Conservation (phyloP, 2,113 vertebrate genomes). For the Pteruthius melanotis region DNA sequence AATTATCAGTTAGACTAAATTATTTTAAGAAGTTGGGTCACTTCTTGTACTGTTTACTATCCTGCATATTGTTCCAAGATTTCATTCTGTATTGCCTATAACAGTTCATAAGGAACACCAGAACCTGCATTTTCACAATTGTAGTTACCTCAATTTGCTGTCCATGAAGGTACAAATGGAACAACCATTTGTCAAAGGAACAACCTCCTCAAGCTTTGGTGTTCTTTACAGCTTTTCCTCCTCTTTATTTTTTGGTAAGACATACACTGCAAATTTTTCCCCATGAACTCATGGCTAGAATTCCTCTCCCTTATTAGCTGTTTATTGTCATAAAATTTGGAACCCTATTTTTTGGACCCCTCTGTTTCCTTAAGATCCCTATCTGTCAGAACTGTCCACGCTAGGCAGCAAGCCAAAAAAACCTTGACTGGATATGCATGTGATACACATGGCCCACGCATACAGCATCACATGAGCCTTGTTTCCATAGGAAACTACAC, state of each 20-base stretch:
- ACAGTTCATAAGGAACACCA: background rate
- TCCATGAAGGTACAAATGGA: background rate
- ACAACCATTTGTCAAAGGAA: background rate
- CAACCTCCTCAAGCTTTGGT: background rate
- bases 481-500: background rate
- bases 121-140: background rate
- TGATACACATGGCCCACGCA: rapidly evolving
- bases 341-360: background rate
- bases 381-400: background rate
- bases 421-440: background rate
- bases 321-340: background rate
- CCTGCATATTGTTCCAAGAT: background rate
- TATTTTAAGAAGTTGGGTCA: background rate
- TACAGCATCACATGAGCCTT: background rate
- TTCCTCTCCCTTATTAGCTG: background rate
- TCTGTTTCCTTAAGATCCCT: background rate
- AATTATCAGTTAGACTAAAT: background rate
- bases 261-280: background rate
- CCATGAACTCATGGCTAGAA: background rate
- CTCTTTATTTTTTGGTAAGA: background rate
- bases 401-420: background rate
- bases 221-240: background rate
- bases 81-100: background rate
- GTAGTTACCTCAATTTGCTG: background rate
- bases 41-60: background rate